Evolutionary conservation across 2,797 vertebrate genomes (phyloP).

Genomic region (Xenopus petersii): DNA sequence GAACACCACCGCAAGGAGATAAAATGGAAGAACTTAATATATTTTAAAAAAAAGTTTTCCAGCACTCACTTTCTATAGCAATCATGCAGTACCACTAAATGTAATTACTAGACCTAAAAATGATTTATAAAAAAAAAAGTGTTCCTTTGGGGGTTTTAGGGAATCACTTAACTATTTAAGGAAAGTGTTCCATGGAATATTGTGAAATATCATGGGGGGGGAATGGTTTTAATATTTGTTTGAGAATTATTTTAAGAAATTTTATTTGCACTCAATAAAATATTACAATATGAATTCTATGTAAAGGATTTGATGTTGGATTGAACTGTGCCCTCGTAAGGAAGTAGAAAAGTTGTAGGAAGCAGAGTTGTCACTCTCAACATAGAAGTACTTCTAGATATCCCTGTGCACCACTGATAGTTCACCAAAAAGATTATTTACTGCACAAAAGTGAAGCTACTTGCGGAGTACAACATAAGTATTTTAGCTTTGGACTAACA

Average conservation of each 20-base stretch:
- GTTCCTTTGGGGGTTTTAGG: not conserved
- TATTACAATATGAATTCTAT: slow-evolving; percentile 29
- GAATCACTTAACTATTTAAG: slow-evolving; percentile 41
- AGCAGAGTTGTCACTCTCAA: too few species aligned
- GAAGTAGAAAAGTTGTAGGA: too few species aligned
- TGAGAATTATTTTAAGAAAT: slow-evolving; percentile 37
- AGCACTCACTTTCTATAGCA: slow-evolving; percentile 4
- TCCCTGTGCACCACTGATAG: too few species aligned
- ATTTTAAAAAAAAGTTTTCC: slow-evolving; percentile 3
- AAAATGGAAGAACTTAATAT: not conserved
- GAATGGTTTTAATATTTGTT: slow-evolving; percentile 37
- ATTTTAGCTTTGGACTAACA: too few species aligned
- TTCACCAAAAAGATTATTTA: too few species aligned
- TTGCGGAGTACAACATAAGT: too few species aligned
- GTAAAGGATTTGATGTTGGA: too few species aligned
- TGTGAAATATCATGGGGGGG: slow-evolving; percentile 26
- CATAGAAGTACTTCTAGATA: too few species aligned
- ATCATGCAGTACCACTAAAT: slow-evolving; percentile 12
- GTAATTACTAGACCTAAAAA: not conserved
- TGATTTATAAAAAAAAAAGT: slow-evolving; percentile 26
- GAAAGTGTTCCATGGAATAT: slow-evolving; percentile 17
- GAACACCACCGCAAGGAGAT: too few species aligned
- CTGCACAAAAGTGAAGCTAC: too few species aligned
- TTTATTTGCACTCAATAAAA: slow-evolving; percentile 49
- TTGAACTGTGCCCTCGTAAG: too few species aligned